Evolutionary conservation across 2,888 invertebrate species (phyloP), one percentile per base, ranked within the genome.

Genomic region (Trichopria drosophilae): DNA sequence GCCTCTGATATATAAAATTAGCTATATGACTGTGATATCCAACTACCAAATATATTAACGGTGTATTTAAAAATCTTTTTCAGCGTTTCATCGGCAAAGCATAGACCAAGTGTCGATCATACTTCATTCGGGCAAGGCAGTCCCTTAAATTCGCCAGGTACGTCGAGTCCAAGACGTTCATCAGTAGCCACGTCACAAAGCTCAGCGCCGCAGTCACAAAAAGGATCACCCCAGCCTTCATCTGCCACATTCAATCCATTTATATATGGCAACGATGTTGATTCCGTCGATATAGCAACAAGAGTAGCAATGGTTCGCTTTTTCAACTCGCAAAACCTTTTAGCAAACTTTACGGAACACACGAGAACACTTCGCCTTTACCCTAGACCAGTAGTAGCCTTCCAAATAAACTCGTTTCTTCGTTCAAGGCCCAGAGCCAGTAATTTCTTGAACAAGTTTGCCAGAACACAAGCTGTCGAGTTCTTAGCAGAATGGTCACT

Each of bases 401-500:
- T 99, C 69, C 99, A 99, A 78, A 91, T 95, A 66, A 92, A 95
- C 77, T 94, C 94, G 70, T 98, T 98, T 72, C 80, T 99, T 9
- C 82, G 97, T 54, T 98, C 98, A 6, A 81, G 99, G 23, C 95
- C 96, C 0, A 81, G 90, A 60, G 86, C 90, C 9, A 90, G 94
- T 1, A 83, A 85, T 32, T 99, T 97, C 73, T 82, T 97, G 36
- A 90, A 89, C 67, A 87, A 88, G 71, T 95, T 99, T 69, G 91
- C 97, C 0, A 81, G 93, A 63, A 96, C 97, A 3, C 97, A 98
- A 85, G 98, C 99, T 0, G 98, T 99, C 1, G 99, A 99, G 75
- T 99, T 94, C 77, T 83, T 98, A 59, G 98, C 98, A 0, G 99
- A 99, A 76, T 99, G 98, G 95, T 93, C 93, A 0, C 79, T 99